These are phyloP conservation scores for Eumeta japonica DNA, from an alignment of 1,140 invertebrate species.

Conservation along the genomic window DNA sequence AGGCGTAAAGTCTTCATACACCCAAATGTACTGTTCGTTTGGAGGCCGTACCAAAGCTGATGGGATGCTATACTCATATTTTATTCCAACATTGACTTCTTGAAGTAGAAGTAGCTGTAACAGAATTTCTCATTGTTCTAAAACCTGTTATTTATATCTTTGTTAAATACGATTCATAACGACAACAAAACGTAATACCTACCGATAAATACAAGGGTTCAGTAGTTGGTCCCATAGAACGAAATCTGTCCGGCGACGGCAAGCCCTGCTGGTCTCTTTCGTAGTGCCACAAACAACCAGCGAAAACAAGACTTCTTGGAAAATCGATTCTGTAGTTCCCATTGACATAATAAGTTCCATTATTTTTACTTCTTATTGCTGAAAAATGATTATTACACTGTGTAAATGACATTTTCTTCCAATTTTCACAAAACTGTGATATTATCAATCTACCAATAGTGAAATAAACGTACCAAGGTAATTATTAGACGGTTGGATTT, in stretches of 20 bases:
- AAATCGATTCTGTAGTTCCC: conserved; percentile 93
- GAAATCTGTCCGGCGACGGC: conserved; percentile 78
- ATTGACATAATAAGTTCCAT: conserved; percentile 87
- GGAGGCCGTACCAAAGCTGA: conserved; percentile 65
- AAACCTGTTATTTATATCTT: conserved; percentile 4
- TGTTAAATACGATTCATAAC: conserved; percentile 5
- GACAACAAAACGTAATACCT: conserved; percentile 37
- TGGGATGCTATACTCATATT: conserved; percentile 90
- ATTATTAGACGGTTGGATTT: conserved; percentile 83
- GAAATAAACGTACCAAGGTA: conserved; percentile 74
- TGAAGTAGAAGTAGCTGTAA: conserved; percentile 82
- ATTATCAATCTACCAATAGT: background rate
- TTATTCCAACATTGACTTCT: conserved; percentile 80
- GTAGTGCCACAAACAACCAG: conserved; percentile 85
- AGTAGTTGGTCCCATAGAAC: conserved; percentile 79
- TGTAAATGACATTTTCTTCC: no score
- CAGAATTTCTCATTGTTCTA: background rate
- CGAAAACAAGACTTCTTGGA: conserved; percentile 74
- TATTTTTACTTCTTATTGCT: conserved; percentile 77
- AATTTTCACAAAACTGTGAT: no score
- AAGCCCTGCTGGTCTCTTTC: conserved; percentile 77
- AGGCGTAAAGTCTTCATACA: conserved; percentile 72
- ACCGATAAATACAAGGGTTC: conserved; percentile 87
- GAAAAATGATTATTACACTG: conserved; percentile 19
- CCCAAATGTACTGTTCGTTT: conserved; percentile 78